Evolutionary conservation across 2,797 vertebrate species (phyloP).

Genomic region (Coluber constrictor): DNA sequence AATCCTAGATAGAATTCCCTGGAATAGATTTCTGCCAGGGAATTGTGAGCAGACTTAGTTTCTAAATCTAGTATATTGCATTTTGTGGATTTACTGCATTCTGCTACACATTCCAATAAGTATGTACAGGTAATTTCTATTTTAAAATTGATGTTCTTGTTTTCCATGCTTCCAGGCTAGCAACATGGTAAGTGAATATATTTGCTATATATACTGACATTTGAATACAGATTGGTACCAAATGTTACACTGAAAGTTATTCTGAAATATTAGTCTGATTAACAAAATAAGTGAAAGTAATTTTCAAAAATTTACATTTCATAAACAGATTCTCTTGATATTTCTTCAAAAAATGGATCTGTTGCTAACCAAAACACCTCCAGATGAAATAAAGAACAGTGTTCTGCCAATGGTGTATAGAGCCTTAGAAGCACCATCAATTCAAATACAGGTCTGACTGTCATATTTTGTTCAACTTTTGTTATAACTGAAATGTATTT

Average conservation of each 20-base stretch:
- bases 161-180: constrained; percentile 95
- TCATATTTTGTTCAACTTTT: background rate
- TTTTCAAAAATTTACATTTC: constrained; percentile 35
- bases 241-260: constrained; percentile 20
- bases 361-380: constrained; percentile 93
- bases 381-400: constrained; percentile 94
- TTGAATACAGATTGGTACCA: constrained; percentile 28
- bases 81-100: background rate
- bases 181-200: constrained; percentile 95
- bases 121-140: constrained; percentile 26
- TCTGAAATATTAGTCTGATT: background rate
- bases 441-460: constrained; percentile 90
- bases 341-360: constrained; percentile 99
- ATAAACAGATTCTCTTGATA: constrained; percentile 89
- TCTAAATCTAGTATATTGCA: background rate
- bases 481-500: background rate
- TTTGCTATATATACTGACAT: constrained; percentile 55
- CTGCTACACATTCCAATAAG: background rate
- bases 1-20: background rate
- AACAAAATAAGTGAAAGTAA: constrained; percentile 17
- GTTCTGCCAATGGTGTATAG: constrained; percentile 97
- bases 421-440: constrained; percentile 94
- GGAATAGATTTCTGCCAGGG: background rate
- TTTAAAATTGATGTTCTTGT: constrained; percentile 71
- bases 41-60: background rate